Base-by-base conservation (phyloP, 2,113 vertebrate genomes). In the Verasper variegatus region DNA sequence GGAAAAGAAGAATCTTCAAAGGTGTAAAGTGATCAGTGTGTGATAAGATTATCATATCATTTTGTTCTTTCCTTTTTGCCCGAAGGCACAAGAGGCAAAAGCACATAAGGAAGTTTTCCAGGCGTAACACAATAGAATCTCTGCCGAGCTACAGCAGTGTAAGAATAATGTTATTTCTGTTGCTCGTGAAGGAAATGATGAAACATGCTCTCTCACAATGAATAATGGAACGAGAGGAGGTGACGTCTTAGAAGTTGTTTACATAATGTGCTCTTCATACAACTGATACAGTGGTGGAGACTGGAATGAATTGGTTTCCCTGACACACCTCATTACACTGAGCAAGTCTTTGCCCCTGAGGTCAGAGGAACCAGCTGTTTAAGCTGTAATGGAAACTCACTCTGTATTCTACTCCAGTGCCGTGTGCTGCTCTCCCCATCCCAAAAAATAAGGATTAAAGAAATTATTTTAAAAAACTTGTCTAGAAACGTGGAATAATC, bases 311-410 rank as follows among this genome's bases (percentile, higher is more conserved):
- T 71, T 76, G 68, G 60, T 64, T 72, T 68, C 49, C 42, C 54
- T 67, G 79, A 78, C 74, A 82, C 42, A 76, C 74, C 90, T 85
- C 77, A 79, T 85, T 83, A 85, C 68, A 71, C 76, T 14, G 21
- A 78, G 69, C 63, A 42, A 64, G 40, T 47, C 31, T 81, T 57
- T 77, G 71, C 31, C 74, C 81, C 54, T 9, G 55, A 74, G 87
- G 82, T 80, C 74, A 84, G 42, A 26, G 13, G 59, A 79, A 51
- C 78, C 76, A 76, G 62, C 65, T 73, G 83, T 81, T 84, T 79
- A 52, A 89, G 21, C 27, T 78, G 60, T 59, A 68, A 83, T 86
- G 76, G 83, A 87, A 80, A 58, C 27, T 66, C 47, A 56, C 42
- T 52, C 17, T 4, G 2, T 31, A 8, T 17, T 51, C 55, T 68